Base-by-base conservation (phyloP, 2,888 invertebrate species). In the Lasius fuliginosus region DNA sequence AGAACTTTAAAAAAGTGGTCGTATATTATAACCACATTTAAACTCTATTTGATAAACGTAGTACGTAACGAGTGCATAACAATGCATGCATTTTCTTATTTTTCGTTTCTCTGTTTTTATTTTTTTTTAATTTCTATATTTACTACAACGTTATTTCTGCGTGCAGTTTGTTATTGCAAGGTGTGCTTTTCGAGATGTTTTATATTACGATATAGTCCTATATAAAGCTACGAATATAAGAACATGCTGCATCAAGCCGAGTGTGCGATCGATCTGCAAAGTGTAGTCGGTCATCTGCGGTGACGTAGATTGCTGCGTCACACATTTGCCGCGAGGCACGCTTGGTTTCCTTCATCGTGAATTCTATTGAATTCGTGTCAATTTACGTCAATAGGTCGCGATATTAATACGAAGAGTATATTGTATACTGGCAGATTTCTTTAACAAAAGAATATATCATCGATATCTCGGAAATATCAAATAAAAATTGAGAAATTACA, bases 291-390 rank as follows among this genome's bases (percentile, higher is more conserved):
- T 36, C 36, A 36, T 36, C 36, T 42, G 71, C 46, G 73, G 46
- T 79, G 79, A 79, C 79, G 79, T 33, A 79, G 73, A 58, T 60
- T 71, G 42, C 79, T 46, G 79, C 71, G 79, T 71, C 79, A 79
- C 60, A 79, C 42, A 53, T 71, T 79, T 49, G 56, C 69, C 53
- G 23, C n/a, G 79, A 33, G 18, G 30, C 33, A 71, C 33, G 79
- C 71, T 42, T 42, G 6, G 58, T 33, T 69, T 58, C 53, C 67
- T 69, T 9, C 30, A 18, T 42, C 42, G 40, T n/a, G 53, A 53
- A n/a, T n/a, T 68, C 53, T 53, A 65, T 77, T 53, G 56, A 69
- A 69, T 69, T 69, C n/a, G 77, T 53, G 30, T 75, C 65, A 77
- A 42, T 56, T 69, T 40, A 53, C 69, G 69, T 56, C 68, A 40